A percentile compares a stretch with the other conserved stretches of the same genome.
phyloP scores from a whole-genome alignment of 2,888 invertebrate species.

The Anodontia alba region DNA sequence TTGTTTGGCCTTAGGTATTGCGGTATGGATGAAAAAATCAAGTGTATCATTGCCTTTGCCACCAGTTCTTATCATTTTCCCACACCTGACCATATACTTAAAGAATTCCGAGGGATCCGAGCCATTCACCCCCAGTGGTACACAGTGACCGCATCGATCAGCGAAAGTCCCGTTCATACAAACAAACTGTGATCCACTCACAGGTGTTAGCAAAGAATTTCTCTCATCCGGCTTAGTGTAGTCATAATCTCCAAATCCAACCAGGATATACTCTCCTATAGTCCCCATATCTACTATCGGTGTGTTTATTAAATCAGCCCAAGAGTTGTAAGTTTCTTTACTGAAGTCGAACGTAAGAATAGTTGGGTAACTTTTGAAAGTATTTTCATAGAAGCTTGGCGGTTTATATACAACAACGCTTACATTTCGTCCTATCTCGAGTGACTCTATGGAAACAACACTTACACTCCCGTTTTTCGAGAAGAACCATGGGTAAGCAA shows the following conservation, averaged over 20 bases:
- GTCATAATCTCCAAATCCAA: slow-evolving; percentile 32
- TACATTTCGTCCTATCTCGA: slow-evolving; percentile 12
- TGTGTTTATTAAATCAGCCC: not conserved
- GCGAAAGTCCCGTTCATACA: slow-evolving; percentile 32
- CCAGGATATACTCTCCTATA: slow-evolving; percentile 7
- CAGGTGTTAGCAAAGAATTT: slow-evolving; percentile 4
- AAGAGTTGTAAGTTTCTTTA: not conserved
- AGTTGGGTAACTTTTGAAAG: slow-evolving; percentile 30
- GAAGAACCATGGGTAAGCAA: slow-evolving; percentile 35
- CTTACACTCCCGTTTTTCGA: not conserved
- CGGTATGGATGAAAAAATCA: slow-evolving; percentile 35
- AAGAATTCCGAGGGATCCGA: not conserved
- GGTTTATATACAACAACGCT: slow-evolving; percentile 22
- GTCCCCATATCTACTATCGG: not conserved
- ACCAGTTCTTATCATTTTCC: not conserved
- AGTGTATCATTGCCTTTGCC: slow-evolving; percentile 34
- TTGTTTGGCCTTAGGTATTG: slow-evolving; percentile 16
- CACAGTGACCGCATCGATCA: slow-evolving; percentile 22
- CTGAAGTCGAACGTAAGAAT: slow-evolving; percentile 18
- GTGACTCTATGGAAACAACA: slow-evolving; percentile 10
- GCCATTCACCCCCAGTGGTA: not conserved
- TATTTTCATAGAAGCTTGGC: slow-evolving; percentile 44
- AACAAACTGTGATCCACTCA: not conserved
- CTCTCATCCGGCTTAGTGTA: not conserved
- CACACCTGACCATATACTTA: slow-evolving; percentile 17